Base-by-base conservation (phyloP, 2,113 vertebrate genomes). In the Clarias batrachus region DNA sequence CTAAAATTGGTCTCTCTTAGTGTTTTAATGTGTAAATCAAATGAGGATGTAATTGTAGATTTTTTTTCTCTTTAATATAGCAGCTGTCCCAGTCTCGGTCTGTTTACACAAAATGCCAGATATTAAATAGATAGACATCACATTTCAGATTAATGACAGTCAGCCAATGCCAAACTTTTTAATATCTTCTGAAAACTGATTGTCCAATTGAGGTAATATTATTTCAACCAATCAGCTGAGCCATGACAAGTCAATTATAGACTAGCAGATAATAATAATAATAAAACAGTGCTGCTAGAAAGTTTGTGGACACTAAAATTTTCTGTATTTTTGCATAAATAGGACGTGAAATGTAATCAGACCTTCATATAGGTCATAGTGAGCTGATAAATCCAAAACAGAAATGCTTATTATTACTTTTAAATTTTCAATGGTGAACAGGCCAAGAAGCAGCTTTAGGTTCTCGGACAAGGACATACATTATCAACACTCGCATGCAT, bases 1-100 rank as follows among this genome's bases (percentile, higher is more conserved):
- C 89, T 84, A 77, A 86, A 68, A 77, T 52, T 62, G 60, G n/a
- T 14, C 23, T 74, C 23, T 74, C 33, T 57, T 54, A 30, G 48
- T 73, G 56, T 82, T 23, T 86, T 66, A 30, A 60, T 82, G 19
- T 57, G 87, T 3, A 33, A 30, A 56, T 48, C 90, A 86, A 56
- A 66, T 57, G 11, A 54, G 23, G 33, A 56, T 27, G 65, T 17
- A 66, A 37, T 23, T 65, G 33, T 48, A 48, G 21, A 48, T 56
- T 1, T 9, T 78, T 56, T 1, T 9, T 78, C 13, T 17, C 2
- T 52, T 78, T 78, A 27, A 57, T 27, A 57, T 27, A 56, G 30
- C 14, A 78, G 7, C 25, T 27, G 48, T 8, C 41, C 41, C 41
- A 74, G 23, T 76, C 48, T 52, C 11, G 13, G 71, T 48, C 73